Conservation (phyloP, 2,888 invertebrate genomes). For the Lasioglossum vierecki region DNA sequence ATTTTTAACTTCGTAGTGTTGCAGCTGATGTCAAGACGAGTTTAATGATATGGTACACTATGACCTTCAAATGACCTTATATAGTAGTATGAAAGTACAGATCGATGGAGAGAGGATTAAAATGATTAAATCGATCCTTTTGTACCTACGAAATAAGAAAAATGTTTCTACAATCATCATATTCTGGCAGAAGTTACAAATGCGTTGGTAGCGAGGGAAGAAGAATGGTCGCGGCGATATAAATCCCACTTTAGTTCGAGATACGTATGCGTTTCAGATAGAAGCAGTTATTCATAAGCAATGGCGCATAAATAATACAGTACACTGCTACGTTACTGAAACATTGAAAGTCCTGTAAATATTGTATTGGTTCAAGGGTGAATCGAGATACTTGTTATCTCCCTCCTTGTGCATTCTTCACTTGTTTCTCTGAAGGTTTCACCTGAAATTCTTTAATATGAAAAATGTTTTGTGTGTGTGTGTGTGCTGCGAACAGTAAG, state of each 20-base stretch:
- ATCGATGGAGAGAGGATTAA: background rate
- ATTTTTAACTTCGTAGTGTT: too few relatives aligned
- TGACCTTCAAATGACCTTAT: too few relatives aligned
- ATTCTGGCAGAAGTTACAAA: conserved; percentile 21
- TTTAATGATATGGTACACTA: too few relatives aligned
- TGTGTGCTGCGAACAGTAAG: background rate
- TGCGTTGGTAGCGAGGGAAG: conserved; percentile 41
- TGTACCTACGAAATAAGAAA: background rate
- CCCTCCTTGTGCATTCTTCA: conserved; percentile 6
- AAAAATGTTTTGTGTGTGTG: too few relatives aligned
- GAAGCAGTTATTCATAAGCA: conserved; percentile 82
- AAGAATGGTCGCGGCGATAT: conserved; percentile 68
- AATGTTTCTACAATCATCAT: background rate
- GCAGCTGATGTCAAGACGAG: too few relatives aligned
- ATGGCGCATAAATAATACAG: conserved; percentile 82
- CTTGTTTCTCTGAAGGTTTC: background rate
- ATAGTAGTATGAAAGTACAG: background rate
- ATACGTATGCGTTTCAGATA: conserved; percentile 70
- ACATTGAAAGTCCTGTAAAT: conserved; percentile 80
- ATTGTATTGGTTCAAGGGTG: conserved; percentile 60
- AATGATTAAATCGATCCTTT: background rate
- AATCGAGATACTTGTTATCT: conserved; percentile 61
- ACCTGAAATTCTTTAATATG: background rate
- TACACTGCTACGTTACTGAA: conserved; percentile 76
- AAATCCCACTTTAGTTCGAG: conserved; percentile 78